Base-by-base conservation (phyloP, 64 coral and sea anemone genomes). In the Actinia tenebrosa region DNA sequence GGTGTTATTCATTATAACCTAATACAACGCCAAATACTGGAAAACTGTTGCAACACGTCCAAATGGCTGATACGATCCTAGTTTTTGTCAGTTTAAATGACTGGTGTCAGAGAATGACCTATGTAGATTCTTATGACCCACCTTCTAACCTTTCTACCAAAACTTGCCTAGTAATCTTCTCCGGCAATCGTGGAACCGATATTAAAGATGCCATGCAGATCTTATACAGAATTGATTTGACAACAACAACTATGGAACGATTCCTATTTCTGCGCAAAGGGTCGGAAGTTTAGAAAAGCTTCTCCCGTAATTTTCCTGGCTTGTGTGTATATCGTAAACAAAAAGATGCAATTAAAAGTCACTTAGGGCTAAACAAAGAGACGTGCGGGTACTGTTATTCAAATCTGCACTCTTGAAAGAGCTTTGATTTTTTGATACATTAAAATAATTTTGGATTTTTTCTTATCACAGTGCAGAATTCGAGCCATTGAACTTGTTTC, bases 1-100 rank as follows among this genome's bases (percentile, higher is more conserved):
- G 91, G 94, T 97, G 94, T 83, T 44, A 5, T 16, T 81, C 54
- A 91, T 86, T 86, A 87, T 77, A 89, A 77, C 44, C 79, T 81
- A 10, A 42, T 75, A 75, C 9, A 42, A 75, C 26, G 10, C 80
- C 80, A 83, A 83, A 58, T 83, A 58, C 45, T 47, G 6, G 23
- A 22, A 27, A 58, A 83, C 54, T 83, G 80, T 83, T 83, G 22
- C 25, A 15, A 11, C 75, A 45, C 25, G 46, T 83, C 46, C 80
- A 53, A 83, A 83, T 30, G 54, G 44, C 14, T 26, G 23, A 18
- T n/a, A 6, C 14, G 30, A 37, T 15, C 27, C 27, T 45, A 18
- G 6, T 45, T 53, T 52, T 83, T 58, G 80, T 47, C 80, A 83
- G 45, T 47, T 52, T 52, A 83, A 53, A 83, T 83, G 45, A 85